A percentile compares a stretch with the other conserved stretches of the same genome.
Conservation (phyloP, 2,888 invertebrate genomes). For the Chrysolina oricalcia region DNA sequence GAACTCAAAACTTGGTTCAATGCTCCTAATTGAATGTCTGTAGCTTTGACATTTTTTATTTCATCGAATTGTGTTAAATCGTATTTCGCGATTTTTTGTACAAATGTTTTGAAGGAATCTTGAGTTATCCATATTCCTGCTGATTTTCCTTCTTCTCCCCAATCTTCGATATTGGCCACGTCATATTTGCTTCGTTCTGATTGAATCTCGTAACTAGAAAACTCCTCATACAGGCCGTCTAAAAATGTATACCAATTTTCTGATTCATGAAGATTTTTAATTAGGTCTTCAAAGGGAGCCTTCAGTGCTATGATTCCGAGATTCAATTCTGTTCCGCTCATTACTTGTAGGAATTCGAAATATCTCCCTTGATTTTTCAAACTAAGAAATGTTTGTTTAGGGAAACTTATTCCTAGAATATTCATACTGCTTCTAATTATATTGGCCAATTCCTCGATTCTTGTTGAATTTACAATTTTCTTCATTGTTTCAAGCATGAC, state of each 20-base stretch:
- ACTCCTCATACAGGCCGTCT: not conserved
- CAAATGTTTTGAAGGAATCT: not conserved
- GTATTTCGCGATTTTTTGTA: not conserved
- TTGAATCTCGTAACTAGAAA: not conserved
- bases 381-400: not conserved
- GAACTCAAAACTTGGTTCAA: not conserved
- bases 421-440: not conserved
- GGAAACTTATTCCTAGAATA: not conserved
- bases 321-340: not conserved
- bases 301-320: not conserved
- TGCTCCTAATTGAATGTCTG: not conserved
- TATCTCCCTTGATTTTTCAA: not conserved
- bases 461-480: not conserved
- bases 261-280: not conserved
- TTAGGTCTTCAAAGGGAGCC: not conserved
- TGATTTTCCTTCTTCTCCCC: not conserved
- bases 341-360: not conserved
- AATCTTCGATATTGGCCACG: not conserved
- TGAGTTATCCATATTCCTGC: not conserved
- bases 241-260: not conserved
- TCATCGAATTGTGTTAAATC: not conserved
- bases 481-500: not conserved
- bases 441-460: not conserved
- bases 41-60: not conserved
- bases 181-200: not conserved